Conservation (phyloP, 2,888 invertebrate species). For the Coecobrya sp. region DNA sequence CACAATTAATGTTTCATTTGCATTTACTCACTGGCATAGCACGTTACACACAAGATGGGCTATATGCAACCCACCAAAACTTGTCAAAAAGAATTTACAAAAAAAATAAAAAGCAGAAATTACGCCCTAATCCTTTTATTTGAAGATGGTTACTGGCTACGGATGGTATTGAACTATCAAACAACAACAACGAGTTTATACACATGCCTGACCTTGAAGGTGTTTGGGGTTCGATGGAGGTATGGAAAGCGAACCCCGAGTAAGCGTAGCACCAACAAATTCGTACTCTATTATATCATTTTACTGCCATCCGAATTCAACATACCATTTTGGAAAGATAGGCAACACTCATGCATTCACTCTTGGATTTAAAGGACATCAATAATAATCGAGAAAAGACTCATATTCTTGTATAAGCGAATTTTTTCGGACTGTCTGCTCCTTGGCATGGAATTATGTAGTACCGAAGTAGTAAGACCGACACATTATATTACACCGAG, state of each 20-base stretch:
- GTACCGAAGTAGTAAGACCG: constrained; percentile 29
- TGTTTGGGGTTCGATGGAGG: constrained; percentile 2
- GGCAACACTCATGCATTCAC: background rate
- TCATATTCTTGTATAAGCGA: constrained; percentile 59
- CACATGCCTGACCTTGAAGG: constrained; percentile 54
- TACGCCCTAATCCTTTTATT: background rate
- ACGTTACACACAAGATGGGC: background rate
- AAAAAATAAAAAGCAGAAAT: background rate
- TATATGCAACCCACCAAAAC: background rate
- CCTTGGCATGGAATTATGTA: constrained; percentile 26
- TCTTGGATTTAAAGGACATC: constrained; percentile 14
- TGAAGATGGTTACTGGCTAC: background rate
- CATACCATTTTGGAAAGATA: background rate
- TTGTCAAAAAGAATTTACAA: background rate
- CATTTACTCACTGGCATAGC: background rate
- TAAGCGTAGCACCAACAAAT: background rate
- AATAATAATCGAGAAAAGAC: constrained; percentile 32
- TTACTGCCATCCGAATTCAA: background rate
- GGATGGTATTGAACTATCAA: background rate
- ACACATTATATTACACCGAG: constrained; percentile 46
- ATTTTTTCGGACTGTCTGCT: constrained; percentile 62
- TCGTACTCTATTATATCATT: background rate
- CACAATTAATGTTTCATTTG: background rate
- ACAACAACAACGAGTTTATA: background rate
- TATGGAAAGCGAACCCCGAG: background rate